A percentile compares a stretch with the other conserved stretches of the same genome.
These are phyloP conservation scores for Trisateles emortualis DNA, from an alignment of 2,888 invertebrate species.

Conservation along the genomic window DNA sequence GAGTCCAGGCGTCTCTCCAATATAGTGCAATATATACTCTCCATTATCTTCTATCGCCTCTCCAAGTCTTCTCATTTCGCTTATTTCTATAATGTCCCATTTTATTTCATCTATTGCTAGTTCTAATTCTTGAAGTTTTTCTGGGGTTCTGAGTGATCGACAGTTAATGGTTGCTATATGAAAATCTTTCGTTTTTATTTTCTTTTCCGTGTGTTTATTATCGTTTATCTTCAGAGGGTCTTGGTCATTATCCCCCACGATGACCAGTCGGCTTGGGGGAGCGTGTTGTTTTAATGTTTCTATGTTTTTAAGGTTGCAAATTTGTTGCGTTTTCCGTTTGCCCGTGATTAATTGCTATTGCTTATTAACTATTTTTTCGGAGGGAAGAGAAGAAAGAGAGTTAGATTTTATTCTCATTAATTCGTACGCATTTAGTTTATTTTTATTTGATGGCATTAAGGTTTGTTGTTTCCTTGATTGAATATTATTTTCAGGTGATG, in stretches of 20 bases:
- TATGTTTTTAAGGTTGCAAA: not conserved
- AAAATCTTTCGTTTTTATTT: too few species aligned
- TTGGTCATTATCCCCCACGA: slow-evolving; percentile 18
- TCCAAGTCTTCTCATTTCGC: not conserved
- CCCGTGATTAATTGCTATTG: not conserved
- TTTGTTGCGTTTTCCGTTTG: not conserved
- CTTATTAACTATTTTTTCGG: not conserved
- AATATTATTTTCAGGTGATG: too few species aligned
- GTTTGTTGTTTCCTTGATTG: too few species aligned
- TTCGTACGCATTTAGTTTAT: not conserved
- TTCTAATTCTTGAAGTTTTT: not conserved
- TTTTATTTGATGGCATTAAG: not conserved
- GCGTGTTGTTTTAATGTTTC: not conserved
- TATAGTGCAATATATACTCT: not conserved
- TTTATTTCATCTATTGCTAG: not conserved
- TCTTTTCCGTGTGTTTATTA: too few species aligned
- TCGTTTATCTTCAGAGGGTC: slow-evolving; percentile 6
- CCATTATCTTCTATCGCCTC: not conserved
- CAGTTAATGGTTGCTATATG: not conserved
- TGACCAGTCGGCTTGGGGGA: slow-evolving; percentile 20
- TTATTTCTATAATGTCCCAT: not conserved
- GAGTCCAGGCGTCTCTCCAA: not conserved
- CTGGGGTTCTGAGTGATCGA: not conserved
- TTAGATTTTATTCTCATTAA: too few species aligned
- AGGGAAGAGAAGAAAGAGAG: too few species aligned